phyloP scores from a whole-genome alignment of 2,888 invertebrate species.

The Daptonema setosum region DNA sequence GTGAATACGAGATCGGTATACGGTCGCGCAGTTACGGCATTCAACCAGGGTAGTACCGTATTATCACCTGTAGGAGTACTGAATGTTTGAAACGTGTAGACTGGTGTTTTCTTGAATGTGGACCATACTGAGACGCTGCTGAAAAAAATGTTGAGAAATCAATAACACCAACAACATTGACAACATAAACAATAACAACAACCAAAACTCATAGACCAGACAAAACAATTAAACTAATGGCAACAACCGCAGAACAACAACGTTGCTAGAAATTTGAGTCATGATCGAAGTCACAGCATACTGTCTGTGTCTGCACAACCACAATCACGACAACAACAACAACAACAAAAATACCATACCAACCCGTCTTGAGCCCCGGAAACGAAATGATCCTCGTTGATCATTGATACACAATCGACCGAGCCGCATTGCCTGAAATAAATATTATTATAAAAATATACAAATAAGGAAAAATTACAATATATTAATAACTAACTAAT shows the following conservation, averaged over 20 bases:
- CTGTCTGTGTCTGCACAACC: no score
- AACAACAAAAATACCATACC: conserved; percentile 14
- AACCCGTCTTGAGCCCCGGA: conserved; percentile 76
- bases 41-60: conserved; percentile 24
- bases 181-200: no score
- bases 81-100: no score
- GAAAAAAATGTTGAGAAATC: conserved; percentile 7
- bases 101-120: conserved; percentile 29
- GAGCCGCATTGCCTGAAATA: conserved; percentile 36
- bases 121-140: conserved; percentile 33
- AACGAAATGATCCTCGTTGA: conserved; percentile 80
- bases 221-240: background rate
- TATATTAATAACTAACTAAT: no score
- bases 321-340: background rate
- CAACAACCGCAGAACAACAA: no score
- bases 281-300: no score
- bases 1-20: conserved; percentile 29
- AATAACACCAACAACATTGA: background rate
- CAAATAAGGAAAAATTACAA: background rate
- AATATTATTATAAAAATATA: background rate
- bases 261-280: no score
- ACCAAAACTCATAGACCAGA: background rate
- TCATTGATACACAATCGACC: conserved; percentile 63
- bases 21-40: conserved; percentile 25
- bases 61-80: no score